Base-by-base conservation (phyloP, 2,113 vertebrate species). In the Gasterosteus nipponicus region DNA sequence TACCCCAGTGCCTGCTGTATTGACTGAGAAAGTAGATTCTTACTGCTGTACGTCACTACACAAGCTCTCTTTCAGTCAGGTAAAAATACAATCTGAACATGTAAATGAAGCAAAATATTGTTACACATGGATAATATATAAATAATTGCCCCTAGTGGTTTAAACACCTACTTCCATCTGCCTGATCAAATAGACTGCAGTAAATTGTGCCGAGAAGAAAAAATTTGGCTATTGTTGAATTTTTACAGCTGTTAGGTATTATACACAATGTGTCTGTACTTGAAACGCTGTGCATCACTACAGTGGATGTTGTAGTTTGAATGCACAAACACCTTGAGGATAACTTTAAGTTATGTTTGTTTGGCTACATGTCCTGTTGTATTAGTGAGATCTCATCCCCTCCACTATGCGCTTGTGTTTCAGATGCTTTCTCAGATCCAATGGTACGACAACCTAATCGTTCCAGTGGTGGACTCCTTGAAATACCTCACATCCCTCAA, bases 401-500 rank as follows among this genome's bases (percentile, higher is more conserved):
- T 33, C 18, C 2, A 60, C 62, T 80, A 8, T 49, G 8, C 6
- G 62, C 1, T 53, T 84, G 51, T 83, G 57, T 89, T 87, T 33
- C 89, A 99, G 98, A 98, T 99, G 89, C 93, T 99, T 84, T 99
- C 97, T 44, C 98, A 99, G 93, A 99, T 99, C 92, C 98, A 99
- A 86, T 99, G 98, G 92, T 99, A 99, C 0, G 97, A 99, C 93
- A 99, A 99, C 90, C 94, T 99, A 86, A 99, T 99, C 86, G 96
- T 94, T 74, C 98, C 98, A 0, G 98, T 99, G 66, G 98, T 99
- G 84, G 98, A 99, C 89, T 99, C 98, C 6, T 91, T 99, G 92
- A 99, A 99, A 95, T 99, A 98, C 95, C 97, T 99, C 94, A 99
- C 98, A 80, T 99, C 97, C 0, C 93, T 99, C 87, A 99, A 97